These are phyloP conservation scores for Elephantulus edwardii DNA, from an alignment of 2,113 vertebrate genomes.

Conservation along the genomic window DNA sequence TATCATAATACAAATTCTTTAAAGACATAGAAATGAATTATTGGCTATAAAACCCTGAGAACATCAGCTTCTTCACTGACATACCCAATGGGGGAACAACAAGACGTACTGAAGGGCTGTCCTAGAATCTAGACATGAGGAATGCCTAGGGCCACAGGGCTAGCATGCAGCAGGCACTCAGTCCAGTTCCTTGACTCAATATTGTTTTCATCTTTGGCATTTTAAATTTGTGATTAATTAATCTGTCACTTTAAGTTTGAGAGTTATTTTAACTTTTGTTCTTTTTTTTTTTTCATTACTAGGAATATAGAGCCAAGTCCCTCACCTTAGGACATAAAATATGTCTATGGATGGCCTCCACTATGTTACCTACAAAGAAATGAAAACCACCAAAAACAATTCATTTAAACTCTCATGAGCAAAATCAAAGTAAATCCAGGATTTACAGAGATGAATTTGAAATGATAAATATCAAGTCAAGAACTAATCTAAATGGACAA, in stretches of 20 bases:
- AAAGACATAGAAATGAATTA: background rate
- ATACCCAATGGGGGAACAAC: background rate
- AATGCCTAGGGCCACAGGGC: too few relatives aligned
- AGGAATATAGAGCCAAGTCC: background rate
- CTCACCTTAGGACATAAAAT: background rate
- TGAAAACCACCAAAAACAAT: background rate
- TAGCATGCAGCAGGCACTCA: background rate
- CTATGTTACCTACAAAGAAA: background rate
- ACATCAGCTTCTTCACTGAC: background rate
- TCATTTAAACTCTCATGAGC: background rate
- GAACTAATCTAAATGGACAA: background rate
- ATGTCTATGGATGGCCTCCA: background rate
- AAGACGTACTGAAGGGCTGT: background rate
- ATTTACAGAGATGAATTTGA: background rate
- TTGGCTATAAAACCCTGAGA: background rate
- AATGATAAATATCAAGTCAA: background rate
- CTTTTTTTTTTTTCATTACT: background rate
- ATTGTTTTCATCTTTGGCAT: background rate
- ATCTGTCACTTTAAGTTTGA: background rate
- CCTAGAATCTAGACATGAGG: background rate
- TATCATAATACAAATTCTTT: constrained; percentile 5
- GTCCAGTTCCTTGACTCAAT: accelerated
- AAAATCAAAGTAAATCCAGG: background rate
- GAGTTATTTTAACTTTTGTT: background rate
- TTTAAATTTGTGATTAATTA: background rate